phyloP scores from a whole-genome alignment of 2,113 vertebrate genomes.

The Dendrocopos noguchii region DNA sequence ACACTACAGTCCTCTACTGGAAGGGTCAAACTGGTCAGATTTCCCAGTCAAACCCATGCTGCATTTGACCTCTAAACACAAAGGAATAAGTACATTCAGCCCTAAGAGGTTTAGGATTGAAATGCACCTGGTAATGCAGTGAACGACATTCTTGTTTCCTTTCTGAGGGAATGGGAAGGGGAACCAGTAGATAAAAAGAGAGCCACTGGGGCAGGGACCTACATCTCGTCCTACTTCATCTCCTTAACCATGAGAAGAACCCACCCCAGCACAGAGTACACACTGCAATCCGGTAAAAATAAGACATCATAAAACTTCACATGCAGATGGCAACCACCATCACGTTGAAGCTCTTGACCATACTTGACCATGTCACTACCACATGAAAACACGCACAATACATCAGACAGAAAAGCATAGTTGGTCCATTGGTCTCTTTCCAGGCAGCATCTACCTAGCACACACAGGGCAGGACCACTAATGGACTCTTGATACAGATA shows the following conservation, averaged over 20 bases:
- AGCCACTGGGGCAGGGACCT: background rate
- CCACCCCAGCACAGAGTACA: background rate
- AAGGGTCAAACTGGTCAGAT: background rate
- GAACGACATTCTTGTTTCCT: background rate
- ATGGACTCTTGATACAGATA: rapidly evolving
- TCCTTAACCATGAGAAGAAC: background rate
- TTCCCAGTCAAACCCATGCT: background rate
- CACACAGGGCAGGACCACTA: rapidly evolving
- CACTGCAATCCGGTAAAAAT: background rate
- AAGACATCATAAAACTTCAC: background rate
- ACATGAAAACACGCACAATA: rapidly evolving
- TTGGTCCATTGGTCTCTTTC: background rate
- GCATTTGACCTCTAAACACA: background rate
- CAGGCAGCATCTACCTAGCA: rapidly evolving
- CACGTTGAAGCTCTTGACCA: background rate
- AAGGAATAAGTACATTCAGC: rapidly evolving
- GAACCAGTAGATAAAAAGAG: background rate
- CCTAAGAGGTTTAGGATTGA: too few relatives aligned
- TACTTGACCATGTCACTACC: too few relatives aligned
- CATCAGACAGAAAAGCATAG: too few relatives aligned
- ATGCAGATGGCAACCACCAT: rapidly evolving
- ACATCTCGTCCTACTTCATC: background rate
- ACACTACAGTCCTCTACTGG: background rate
- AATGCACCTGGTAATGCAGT: rapidly evolving
- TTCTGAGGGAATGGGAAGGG: background rate